These are phyloP conservation scores for Platysteira castanea DNA, from an alignment of 2,113 vertebrate genomes.

Conservation along the genomic window DNA sequence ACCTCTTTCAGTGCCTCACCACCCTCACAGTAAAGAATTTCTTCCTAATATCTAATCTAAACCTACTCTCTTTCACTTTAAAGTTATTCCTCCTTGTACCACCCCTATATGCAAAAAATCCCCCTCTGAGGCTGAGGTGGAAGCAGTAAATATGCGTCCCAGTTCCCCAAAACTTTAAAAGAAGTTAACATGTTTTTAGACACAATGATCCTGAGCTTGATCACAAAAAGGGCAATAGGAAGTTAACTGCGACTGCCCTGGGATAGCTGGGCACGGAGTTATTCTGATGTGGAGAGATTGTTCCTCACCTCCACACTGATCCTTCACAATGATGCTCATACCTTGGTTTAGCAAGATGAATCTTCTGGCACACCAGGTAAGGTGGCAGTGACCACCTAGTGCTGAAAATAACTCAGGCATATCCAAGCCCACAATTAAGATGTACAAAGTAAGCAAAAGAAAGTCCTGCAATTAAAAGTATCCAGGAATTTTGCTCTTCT, in stretches of 20 bases:
- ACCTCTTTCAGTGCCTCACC: neutral
- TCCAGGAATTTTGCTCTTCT: neutral
- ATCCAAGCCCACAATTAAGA: neutral
- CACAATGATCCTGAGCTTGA: neutral
- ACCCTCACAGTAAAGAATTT: neutral
- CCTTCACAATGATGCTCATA: neutral
- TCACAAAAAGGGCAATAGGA: neutral
- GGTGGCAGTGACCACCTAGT: neutral
- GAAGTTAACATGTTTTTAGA: neutral
- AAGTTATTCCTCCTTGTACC: neutral
- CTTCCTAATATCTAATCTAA: neutral
- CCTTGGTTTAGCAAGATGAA: neutral
- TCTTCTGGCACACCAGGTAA: neutral
- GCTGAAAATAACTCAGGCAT: neutral
- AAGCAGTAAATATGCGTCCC: neutral
- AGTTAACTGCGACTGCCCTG: neutral
- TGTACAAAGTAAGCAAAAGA: neutral
- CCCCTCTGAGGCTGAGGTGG: neutral
- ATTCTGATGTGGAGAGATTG: neutral
- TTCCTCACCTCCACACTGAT: neutral
- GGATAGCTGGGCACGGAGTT: neutral
- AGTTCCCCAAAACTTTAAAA: neutral
- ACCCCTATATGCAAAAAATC: neutral
- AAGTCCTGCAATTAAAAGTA: neutral
- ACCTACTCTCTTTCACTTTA: neutral